These are phyloP conservation scores for Ornithoptera priamus DNA, from an alignment of 2,888 invertebrate species.

Conservation along the genomic window DNA sequence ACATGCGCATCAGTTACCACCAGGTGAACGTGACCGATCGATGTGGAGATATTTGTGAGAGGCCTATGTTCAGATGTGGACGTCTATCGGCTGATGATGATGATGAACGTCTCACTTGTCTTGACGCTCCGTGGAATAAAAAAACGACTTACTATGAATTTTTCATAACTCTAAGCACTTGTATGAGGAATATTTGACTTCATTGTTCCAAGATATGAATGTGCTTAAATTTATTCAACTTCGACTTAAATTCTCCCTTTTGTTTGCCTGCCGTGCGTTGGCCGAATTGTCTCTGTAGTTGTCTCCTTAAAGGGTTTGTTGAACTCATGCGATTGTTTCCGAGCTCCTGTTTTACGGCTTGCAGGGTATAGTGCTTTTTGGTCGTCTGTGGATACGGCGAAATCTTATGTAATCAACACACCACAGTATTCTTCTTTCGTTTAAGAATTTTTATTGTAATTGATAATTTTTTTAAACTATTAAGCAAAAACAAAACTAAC, in stretches of 20 bases:
- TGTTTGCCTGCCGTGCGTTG: conserved; percentile 75
- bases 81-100: too few species aligned
- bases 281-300: conserved; percentile 54
- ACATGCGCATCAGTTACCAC: too few species aligned
- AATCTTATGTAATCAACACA: conserved; percentile 23
- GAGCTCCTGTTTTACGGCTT: conserved; percentile 64
- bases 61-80: too few species aligned
- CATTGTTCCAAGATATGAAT: too few species aligned
- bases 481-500: too few species aligned
- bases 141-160: too few species aligned
- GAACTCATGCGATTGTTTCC: conserved; percentile 65
- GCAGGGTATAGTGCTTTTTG: conserved; percentile 48
- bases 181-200: too few species aligned
- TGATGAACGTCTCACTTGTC: too few species aligned
- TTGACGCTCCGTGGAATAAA: too few species aligned
- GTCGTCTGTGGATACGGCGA: conserved; percentile 48
- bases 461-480: background rate
- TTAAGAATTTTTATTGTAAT: conserved; percentile 2
- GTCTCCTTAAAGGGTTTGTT: conserved; percentile 68
- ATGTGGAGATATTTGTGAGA: too few species aligned
- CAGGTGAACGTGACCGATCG: too few species aligned
- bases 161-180: too few species aligned
- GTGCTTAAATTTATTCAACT: background rate
- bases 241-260: conserved; percentile 55
- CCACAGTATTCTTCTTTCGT: background rate